phyloP scores from a whole-genome alignment of 2,797 vertebrate species.

The Ptychadena robeensis region DNA sequence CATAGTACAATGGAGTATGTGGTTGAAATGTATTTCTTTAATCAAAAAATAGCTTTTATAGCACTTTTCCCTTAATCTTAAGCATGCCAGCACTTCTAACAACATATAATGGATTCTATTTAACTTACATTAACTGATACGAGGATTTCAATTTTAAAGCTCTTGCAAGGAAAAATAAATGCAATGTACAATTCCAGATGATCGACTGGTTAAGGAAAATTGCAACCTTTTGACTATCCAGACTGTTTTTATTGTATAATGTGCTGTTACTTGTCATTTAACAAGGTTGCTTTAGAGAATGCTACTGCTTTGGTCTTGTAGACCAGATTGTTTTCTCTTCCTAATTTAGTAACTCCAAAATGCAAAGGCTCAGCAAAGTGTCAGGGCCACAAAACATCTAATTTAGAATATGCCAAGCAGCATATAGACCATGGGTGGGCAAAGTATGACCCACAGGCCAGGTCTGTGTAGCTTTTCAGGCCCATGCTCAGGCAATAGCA shows the following conservation, averaged over 20 bases:
- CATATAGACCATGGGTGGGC: too few relatives aligned
- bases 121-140: conserved; percentile 8
- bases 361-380: not conserved
- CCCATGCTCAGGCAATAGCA: too few relatives aligned
- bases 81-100: accelerated
- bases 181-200: not conserved
- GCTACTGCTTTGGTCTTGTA: not conserved
- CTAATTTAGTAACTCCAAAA: not conserved
- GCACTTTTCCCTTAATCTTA: not conserved
- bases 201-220: not conserved
- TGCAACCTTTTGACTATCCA: not conserved
- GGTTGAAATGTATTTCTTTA: conserved; percentile 46
- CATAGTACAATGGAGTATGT: conserved; percentile 49
- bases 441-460: too few relatives aligned
- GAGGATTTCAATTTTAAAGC: conserved; percentile 8
- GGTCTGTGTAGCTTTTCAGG: too few relatives aligned
- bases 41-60: not conserved
- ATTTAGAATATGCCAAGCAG: too few relatives aligned
- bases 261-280: not conserved
- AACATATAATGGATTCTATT: not conserved
- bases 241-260: not conserved
- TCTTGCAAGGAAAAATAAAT: conserved; percentile 5
- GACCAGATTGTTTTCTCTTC: not conserved
- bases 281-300: not conserved
- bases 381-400: too few relatives aligned